These are phyloP conservation scores for Epinephelus moara DNA, from an alignment of 2,113 vertebrate genomes.

Conservation along the genomic window DNA sequence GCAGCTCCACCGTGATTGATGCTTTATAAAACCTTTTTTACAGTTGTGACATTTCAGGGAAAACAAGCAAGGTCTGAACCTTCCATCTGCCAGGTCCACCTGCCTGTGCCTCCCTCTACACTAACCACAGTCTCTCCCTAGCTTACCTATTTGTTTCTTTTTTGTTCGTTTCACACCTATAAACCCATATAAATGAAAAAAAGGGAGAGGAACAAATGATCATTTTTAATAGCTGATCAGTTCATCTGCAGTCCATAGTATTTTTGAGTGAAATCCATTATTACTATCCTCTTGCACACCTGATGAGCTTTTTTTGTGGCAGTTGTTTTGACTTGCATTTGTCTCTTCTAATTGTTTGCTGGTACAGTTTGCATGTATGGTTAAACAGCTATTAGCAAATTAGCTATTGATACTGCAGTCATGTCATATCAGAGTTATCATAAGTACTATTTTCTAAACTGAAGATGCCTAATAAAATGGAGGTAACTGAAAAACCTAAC, in stretches of 20 bases:
- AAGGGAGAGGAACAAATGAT: too few relatives aligned
- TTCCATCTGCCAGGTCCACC: constrained; percentile 73
- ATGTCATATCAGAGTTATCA: neutral
- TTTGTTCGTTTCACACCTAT: neutral
- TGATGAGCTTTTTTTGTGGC: neutral
- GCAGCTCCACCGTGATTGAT: constrained; percentile 75
- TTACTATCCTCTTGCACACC: neutral
- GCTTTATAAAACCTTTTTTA: constrained; percentile 79
- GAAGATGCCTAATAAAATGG: too few relatives aligned
- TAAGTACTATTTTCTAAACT: neutral
- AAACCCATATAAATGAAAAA: neutral
- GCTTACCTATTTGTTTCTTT: constrained; percentile 1
- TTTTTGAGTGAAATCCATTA: too few relatives aligned
- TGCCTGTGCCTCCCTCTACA: constrained; percentile 46
- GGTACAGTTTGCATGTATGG: neutral
- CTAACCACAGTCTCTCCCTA: constrained; percentile 52
- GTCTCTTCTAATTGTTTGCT: neutral
- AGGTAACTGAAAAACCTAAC: too few relatives aligned
- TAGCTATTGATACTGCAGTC: too few relatives aligned
- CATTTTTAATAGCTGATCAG: too few relatives aligned
- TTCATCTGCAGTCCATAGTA: too few relatives aligned
- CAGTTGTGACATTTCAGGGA: constrained; percentile 83
- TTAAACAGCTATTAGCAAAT: too few relatives aligned
- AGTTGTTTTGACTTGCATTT: neutral
- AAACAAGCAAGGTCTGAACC: constrained; percentile 82